Base-by-base conservation (phyloP, 2,888 invertebrate genomes). In the Aspidiotus destructor region DNA sequence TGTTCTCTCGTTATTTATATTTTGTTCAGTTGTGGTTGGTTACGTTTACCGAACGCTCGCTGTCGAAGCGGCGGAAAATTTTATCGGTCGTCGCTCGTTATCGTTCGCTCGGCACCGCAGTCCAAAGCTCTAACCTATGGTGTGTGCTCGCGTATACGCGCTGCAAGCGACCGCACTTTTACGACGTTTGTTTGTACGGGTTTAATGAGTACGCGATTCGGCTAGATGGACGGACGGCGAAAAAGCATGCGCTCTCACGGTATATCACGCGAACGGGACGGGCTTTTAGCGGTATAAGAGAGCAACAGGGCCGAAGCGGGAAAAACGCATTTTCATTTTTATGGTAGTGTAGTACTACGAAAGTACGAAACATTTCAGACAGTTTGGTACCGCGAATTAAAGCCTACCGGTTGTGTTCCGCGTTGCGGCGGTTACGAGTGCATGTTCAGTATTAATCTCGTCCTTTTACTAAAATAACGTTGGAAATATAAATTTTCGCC, bases 261-360 rank as follows among this genome's bases (percentile, higher is more conserved):
- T 52, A 42, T 28, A 54, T 64, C 57, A 57, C 64, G 64, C 57
- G 64, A 55, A 41, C 53, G 55, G 44, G 62, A 60, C 17, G 40
- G 55, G 64, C 48, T 64, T 64, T 55, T 16, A 64, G 54, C 55
- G 13, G n/a, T 55, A 53, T 53, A 64, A 28, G 28, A 28, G 64
- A 64, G 64, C 64, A 64, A 64, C 64, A 64, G 64, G 64, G 64
- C 64, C 64, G 55, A 64, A 64, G 64, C 57, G 64, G 57, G 64
- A 52, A 55, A 13, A n/a, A 41, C 55, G 10, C 41, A 55, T 63
- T 53, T 63, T 63, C n/a, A 13, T 9, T 54, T 9, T 54, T 54
- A n/a, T 13, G 13, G 10, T 16, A 54, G 17, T 8, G 10, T 9
- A 54, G 17, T 16, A 54, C 55, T 17, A 15, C 55, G 15, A 52